Evolutionary conservation across 2,888 invertebrate species (phyloP), one percentile per base, ranked within the genome.

Genomic region (Xylophagus ater): DNA sequence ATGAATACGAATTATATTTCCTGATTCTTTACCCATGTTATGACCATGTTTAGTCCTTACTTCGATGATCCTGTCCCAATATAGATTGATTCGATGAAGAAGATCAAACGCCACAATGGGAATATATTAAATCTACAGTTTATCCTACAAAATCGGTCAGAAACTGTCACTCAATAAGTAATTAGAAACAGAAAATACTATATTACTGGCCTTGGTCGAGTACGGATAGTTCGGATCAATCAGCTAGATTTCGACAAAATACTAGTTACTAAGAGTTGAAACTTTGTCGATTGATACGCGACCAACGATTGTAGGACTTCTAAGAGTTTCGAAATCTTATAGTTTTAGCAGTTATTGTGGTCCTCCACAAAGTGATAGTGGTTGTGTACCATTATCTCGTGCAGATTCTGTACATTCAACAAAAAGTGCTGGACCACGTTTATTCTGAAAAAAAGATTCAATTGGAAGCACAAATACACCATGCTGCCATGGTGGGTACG

Each of bases 281-380:
- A 45, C 49, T 24, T 26, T 47, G 57, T 53, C 56, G 8, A 56
- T 53, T 21, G 58, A 60, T 34, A 26, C 10, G 44, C 53, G 49
- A 41, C 62, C 54, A 44, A n/a, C n/a, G n/a, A n/a, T n/a, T n/a
- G 68, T 49, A 53, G 58, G 41, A 21, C 60, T 68, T 53, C 72
- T 60, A 53, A 74, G 74, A 12, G 78, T 82, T 30, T 79, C 81
- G 32, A 86, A 86, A 61, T 85, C 88, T 35, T 87, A 85, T 67
- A 89, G 87, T 62, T 92, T 90, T 56, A 87, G 86, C 9, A 89
- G 86, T 3, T 86, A 86, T 57, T 78, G 77, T 10, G 74, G 69
- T 19, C 65, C 67, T n/a, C 56, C 60, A 2, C 55, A 55, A 34
- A 41, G 85, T 2, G 86, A 85, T 0, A 81, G 81, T 55, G 74